These are phyloP conservation scores for Philaethria dido DNA, from an alignment of 2,888 invertebrate genomes.

Conservation along the genomic window DNA sequence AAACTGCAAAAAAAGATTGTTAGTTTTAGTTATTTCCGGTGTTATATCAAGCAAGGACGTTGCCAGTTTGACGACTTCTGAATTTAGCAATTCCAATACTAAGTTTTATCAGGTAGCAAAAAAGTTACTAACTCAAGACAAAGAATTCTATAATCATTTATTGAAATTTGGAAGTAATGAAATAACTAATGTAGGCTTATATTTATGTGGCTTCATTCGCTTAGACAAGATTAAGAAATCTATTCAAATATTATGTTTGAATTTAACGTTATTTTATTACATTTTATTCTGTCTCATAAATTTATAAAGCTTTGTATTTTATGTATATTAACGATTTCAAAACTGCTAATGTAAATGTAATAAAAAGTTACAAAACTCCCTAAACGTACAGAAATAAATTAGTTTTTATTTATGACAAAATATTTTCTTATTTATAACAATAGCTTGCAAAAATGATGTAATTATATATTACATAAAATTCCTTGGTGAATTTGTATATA, in stretches of 20 bases:
- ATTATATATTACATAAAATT: not conserved
- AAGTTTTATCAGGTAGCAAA: conserved; percentile 31
- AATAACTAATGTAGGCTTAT: not conserved
- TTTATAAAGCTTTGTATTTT: too few species aligned
- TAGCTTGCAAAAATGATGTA: not conserved
- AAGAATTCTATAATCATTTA: conserved; percentile 3
- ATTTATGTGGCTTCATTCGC: not conserved
- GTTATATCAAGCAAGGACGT: conserved; percentile 66
- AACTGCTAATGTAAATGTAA: too few species aligned
- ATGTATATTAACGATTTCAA: too few species aligned
- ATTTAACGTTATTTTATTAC: not conserved
- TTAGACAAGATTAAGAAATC: not conserved
- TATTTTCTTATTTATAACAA: too few species aligned
- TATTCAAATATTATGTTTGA: not conserved
- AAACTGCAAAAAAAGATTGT: conserved; percentile 34
- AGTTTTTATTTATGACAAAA: too few species aligned
- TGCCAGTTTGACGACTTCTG: conserved; percentile 80
- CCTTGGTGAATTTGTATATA: not conserved
- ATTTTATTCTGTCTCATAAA: too few species aligned
- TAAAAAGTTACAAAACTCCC: too few species aligned
- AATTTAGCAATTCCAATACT: conserved; percentile 67
- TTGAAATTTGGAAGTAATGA: not conserved
- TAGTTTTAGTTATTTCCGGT: conserved; percentile 49
- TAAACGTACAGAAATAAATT: too few species aligned
- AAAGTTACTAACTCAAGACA: conserved; percentile 18